Base-by-base conservation (phyloP, 2,113 vertebrate genomes). In the Neomonachus schauinslandi region DNA sequence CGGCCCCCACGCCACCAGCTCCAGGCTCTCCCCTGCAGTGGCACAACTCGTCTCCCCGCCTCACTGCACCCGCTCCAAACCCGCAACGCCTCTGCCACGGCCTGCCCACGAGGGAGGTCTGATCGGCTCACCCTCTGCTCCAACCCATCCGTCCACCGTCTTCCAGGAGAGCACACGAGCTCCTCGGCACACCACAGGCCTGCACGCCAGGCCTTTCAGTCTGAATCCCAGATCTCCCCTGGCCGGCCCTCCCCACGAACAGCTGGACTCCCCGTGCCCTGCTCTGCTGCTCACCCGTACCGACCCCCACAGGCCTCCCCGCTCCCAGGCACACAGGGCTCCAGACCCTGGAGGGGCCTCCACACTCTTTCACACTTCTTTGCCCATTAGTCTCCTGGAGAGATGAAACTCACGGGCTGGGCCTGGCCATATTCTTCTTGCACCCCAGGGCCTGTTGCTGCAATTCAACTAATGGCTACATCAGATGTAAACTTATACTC, bases 81-180 rank as follows among this genome's bases (percentile, higher is more conserved):
- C 51, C 0, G 2, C 13, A 0, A 6, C 19, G 19, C 51, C 12
- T 39, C 51, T 7, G 28, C 55, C 24, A 15, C 8, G 10, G 9
- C 6, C 33, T 1, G 4, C 18, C 22, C 13, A 6, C 19, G 6
- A 1, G 55, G 0, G 16, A 22, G 53, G 11, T 22, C 69, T 1
- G 2, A 21, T 4, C 12, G 18, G 42, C 80, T 19, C 22, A 5
- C 36, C 24, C 69, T 33, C 65, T 13, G 14, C 69, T 59, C 69
- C 5, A 39, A 39, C 26, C 6, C 4, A 2, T 36, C 69, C 10
- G 4, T 33, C 49, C 10, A 0, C 5, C 15, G 0, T 31, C n/a
- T 31, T 13, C 65, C n/a, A 42, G 49, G 36, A 24, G 5, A 16
- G 39, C 28, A 8, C 0, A 0, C 1, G 12, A 15, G 63, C 49